Conservation (phyloP, 2,113 vertebrate species). For the Rhagologus leucostigma region DNA sequence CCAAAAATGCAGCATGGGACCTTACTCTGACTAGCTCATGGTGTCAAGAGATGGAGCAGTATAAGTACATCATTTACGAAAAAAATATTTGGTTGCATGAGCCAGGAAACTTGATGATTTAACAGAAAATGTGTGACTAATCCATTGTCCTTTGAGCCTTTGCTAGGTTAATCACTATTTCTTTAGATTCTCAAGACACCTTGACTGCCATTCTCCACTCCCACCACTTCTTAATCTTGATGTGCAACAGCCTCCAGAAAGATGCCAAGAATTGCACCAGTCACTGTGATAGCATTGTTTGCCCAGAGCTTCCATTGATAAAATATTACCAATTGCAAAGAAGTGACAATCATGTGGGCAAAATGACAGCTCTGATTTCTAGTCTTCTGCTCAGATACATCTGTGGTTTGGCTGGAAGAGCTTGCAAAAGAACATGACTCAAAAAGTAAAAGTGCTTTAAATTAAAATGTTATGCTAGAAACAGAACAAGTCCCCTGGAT, state of each 20-base stretch:
- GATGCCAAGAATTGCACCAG: not conserved
- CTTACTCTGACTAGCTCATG: not conserved
- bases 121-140: not conserved
- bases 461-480: not conserved
- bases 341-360: not conserved
- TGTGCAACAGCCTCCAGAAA: not conserved
- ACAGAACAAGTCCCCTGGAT: not conserved
- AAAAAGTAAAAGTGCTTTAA: not conserved
- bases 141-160: not conserved
- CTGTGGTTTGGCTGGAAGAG: not conserved
- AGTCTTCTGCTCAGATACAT: not conserved
- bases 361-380: not conserved
- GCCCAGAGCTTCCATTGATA: not conserved
- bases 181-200: not conserved
- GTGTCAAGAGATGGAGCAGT: not conserved
- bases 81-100: not conserved
- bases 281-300: not conserved
- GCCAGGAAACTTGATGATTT: not conserved
- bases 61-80: not conserved
- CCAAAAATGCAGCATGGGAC: not conserved
- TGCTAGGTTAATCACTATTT: not conserved
- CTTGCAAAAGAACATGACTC: not conserved
- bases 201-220: not conserved
- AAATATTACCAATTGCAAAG: not conserved
- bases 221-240: not conserved